phyloP scores from a whole-genome alignment of 1,140 invertebrate species.

The Mya arenaria region DNA sequence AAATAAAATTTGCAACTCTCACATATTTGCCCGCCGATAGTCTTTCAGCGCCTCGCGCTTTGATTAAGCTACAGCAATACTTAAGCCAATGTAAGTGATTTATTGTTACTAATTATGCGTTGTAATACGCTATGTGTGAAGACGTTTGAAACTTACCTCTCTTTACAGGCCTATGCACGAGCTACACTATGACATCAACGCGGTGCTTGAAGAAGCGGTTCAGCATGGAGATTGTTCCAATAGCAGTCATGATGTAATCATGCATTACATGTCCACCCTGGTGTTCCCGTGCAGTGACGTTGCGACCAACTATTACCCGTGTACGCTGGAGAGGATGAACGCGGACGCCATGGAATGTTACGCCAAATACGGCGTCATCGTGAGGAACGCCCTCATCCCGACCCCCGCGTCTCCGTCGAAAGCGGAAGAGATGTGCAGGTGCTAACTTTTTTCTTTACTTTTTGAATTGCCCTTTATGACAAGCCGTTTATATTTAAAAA shows the following conservation, averaged over 20 bases:
- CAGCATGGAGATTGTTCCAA: slow-evolving; percentile 17
- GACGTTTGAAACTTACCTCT: background rate
- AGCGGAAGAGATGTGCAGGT: slow-evolving; percentile 43
- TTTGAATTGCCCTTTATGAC: background rate
- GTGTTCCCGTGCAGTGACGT: slow-evolving; percentile 41
- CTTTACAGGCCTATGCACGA: slow-evolving; percentile 12
- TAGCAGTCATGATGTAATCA: background rate
- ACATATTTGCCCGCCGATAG: too few species aligned
- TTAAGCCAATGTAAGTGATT: background rate
- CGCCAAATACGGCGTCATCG: slow-evolving; percentile 10
- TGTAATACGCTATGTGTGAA: background rate
- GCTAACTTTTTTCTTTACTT: background rate
- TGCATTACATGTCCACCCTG: slow-evolving; percentile 25
- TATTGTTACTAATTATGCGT: background rate
- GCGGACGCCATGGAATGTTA: slow-evolving; percentile 11
- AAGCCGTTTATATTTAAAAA: background rate
- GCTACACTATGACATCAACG: background rate
- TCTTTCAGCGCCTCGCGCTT: too few species aligned
- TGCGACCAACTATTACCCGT: slow-evolving; percentile 32
- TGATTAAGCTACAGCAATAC: background rate
- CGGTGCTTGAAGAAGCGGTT: background rate
- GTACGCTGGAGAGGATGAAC: slow-evolving; percentile 1
- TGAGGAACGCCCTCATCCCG: slow-evolving; percentile 17
- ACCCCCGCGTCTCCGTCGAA: slow-evolving; percentile 1
- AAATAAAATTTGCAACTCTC: too few species aligned